Evolutionary conservation across 2,797 vertebrate species (phyloP).

Genomic region (Hippocampus kuda): DNA sequence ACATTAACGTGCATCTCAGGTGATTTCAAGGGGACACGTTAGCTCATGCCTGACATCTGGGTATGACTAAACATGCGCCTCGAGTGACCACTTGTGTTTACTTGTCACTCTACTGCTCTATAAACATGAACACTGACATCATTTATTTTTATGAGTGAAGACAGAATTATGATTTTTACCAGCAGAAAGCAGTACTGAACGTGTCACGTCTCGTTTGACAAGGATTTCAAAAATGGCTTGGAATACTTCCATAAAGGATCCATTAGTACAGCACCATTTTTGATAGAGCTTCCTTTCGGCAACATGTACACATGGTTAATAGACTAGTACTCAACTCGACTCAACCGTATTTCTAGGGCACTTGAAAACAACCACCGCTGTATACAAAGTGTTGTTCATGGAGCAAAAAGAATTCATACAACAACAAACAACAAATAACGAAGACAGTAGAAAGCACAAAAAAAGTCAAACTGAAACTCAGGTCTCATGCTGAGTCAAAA

Average conservation of each 20-base stretch:
- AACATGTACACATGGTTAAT: background rate
- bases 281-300: background rate
- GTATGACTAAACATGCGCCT: background rate
- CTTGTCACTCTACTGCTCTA: background rate
- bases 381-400: no score
- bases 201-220: background rate
- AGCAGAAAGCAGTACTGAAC: background rate
- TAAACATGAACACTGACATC: conserved; percentile 6
- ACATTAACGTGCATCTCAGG: background rate
- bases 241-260: background rate
- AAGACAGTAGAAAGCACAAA: no score
- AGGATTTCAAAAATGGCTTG: background rate
- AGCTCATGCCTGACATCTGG: background rate
- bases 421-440: no score
- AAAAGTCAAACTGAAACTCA: no score
- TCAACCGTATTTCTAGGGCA: no score
- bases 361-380: no score
- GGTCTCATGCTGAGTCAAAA: no score
- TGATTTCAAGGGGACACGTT: conserved; percentile 5
- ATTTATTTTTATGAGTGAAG: background rate
- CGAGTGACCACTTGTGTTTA: conserved; percentile 4
- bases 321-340: no score
- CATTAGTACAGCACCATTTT: background rate
- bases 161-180: background rate
- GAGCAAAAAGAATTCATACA: no score